Conservation (phyloP, 2,888 invertebrate species). For the Acrocyrtus sp. region DNA sequence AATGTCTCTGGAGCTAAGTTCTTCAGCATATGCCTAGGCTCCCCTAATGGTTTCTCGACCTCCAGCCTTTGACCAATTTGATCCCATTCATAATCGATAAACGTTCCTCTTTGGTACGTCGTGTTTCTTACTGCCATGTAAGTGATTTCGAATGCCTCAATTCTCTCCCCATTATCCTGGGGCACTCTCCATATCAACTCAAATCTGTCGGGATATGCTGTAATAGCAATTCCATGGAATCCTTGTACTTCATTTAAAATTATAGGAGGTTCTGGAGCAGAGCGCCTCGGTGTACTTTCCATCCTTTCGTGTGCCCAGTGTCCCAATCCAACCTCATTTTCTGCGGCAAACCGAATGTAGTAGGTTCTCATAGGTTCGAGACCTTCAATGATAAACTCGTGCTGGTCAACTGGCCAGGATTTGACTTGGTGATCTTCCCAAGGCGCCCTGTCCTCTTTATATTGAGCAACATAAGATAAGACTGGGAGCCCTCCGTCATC, state of each 20-base stretch:
- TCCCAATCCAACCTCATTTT: slow-evolving; percentile 85
- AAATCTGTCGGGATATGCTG: slow-evolving; percentile 80
- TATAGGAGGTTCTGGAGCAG: slow-evolving; percentile 79
- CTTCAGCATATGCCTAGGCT: slow-evolving; percentile 69
- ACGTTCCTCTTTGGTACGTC: slow-evolving; percentile 25
- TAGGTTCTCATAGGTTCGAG: slow-evolving; percentile 81
- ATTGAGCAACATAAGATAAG: slow-evolving; percentile 78
- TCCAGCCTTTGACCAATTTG: slow-evolving; percentile 52
- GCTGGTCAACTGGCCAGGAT: slow-evolving; percentile 78
- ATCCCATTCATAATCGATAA: slow-evolving; percentile 59
- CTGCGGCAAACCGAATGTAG: slow-evolving; percentile 84
- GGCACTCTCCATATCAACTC: slow-evolving; percentile 87
- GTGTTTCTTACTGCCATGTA: slow-evolving; percentile 74
- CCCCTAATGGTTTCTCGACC: slow-evolving; percentile 38
- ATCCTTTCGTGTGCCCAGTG: slow-evolving; percentile 75
- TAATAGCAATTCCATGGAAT: slow-evolving; percentile 69
- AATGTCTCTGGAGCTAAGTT: slow-evolving; percentile 81
- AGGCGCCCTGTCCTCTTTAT: slow-evolving; percentile 73
- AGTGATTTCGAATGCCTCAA: slow-evolving; percentile 82
- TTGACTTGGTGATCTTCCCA: slow-evolving; percentile 78
- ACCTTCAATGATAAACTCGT: slow-evolving; percentile 80
- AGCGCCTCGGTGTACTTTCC: slow-evolving; percentile 79
- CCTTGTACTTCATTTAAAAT: slow-evolving; percentile 69
- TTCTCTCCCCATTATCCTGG: slow-evolving; percentile 89
- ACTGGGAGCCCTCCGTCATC: slow-evolving; percentile 81